phyloP scores from a whole-genome alignment of 2,113 vertebrate species.

The Oryctolagus cuniculus region mOryCun1.1 NC_091435.1:8373501-8374000 shows the following conservation, averaged over 20 bases:
- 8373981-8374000: no score
- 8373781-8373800: background rate
- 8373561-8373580: background rate
- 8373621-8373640: background rate
- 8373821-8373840: no score
- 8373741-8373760: background rate
- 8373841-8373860: no score
- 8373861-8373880: no score
- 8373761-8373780: background rate
- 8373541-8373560: background rate
- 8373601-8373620: background rate
- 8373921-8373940: no score
- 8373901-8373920: no score
- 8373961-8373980: no score
- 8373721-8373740: background rate
- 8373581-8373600: background rate
- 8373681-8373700: background rate
- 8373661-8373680: background rate
- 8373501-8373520: background rate
- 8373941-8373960: no score
- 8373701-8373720: background rate
- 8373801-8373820: no score
- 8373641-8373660: fast-evolving
- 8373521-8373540: background rate
- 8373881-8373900: no score